A percentile compares a stretch with the other conserved stretches of the same genome.
phyloP scores from a whole-genome alignment of 35 echinoderm and acorn worm genomes.

The Ptychodera flava region DNA sequence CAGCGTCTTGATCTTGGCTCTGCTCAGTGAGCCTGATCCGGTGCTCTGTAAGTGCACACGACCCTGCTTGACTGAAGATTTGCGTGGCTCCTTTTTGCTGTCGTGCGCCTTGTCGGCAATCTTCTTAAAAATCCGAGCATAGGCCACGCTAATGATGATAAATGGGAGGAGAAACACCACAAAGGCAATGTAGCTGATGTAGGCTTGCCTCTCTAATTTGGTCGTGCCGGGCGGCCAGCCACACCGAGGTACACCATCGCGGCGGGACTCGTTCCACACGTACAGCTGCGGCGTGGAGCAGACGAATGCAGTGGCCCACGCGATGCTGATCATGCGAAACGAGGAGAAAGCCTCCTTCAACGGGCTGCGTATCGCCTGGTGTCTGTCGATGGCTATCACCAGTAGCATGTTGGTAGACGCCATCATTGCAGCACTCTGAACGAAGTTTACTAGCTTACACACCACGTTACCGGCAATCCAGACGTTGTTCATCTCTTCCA shows the following conservation, averaged over 20 bases:
- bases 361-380: slow-evolving; percentile 79
- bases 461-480: slow-evolving; percentile 69
- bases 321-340: slow-evolving; percentile 41
- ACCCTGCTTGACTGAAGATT: slow-evolving; percentile 24
- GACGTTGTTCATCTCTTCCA: slow-evolving; percentile 58
- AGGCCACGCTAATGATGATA: slow-evolving; percentile 69
- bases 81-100: slow-evolving; percentile 11
- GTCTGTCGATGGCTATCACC: slow-evolving; percentile 74
- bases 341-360: slow-evolving; percentile 66
- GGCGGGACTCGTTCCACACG: slow-evolving; percentile 39
- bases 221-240: slow-evolving; percentile 43
- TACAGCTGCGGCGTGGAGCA: slow-evolving; percentile 72
- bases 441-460: slow-evolving; percentile 81
- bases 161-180: slow-evolving; percentile 82
- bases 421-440: slow-evolving; percentile 75
- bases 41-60: slow-evolving; percentile 70
- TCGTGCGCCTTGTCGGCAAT: slow-evolving; percentile 90
- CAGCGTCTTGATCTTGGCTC: slow-evolving; percentile 87
- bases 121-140: slow-evolving; percentile 81
- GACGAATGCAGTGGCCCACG: slow-evolving; percentile 45
- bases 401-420: slow-evolving; percentile 92
- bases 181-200: slow-evolving; percentile 60
- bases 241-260: slow-evolving; percentile 20
- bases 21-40: slow-evolving; percentile 58
- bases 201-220: slow-evolving; percentile 33